Base-by-base conservation (phyloP, 2,113 vertebrate genomes). In the Gracilinanus agilis region DNA sequence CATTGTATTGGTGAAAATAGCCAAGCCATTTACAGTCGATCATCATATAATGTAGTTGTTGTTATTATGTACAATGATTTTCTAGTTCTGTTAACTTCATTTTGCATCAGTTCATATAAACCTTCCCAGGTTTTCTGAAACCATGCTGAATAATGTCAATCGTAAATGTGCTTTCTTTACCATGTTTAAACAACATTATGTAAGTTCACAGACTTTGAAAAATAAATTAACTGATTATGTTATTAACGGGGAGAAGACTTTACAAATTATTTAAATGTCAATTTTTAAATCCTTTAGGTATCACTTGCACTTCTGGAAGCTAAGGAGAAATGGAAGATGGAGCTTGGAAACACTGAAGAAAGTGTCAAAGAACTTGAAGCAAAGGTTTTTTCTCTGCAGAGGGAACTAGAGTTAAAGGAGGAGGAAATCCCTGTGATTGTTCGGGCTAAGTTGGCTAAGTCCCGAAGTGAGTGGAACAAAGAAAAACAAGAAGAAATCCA, bases 401-500 rank as follows among this genome's bases (percentile, higher is more conserved):
- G 95, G 55, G 99, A 99, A 92, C 94, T 99, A 67, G 98, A 99
- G 90, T 97, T 98, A 54, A 98, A 98, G 90, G 97, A 95, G 7
- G 98, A 99, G 94, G 99, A 99, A 98, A 98, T 99, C 96, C 98
- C 98, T 4, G 98, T 98, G 44, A 95, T 98, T 89, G 89, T 99
- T 93, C 99, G 99, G 98, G 99, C 99, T n/a, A 99, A 99, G 96
- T 91, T 99, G 93, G 99, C 99, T 0, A 99, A 98, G 96, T 99
- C 99, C 1, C 98, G 98, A 96, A 98, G 98, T 29, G 98, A 98
- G 90, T 99, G 99, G 99, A 99, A 98, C 97, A 98, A 98, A 97
- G 99, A 99, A 96, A 99, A 99, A 95, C 99, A 99, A 94, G 99
- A 99, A 97, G 99, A 99, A 98, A 98, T 99, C 44, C 97, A 98